phyloP scores from a whole-genome alignment of 2,113 vertebrate species.

The Hippocampus zosterae region DNA sequence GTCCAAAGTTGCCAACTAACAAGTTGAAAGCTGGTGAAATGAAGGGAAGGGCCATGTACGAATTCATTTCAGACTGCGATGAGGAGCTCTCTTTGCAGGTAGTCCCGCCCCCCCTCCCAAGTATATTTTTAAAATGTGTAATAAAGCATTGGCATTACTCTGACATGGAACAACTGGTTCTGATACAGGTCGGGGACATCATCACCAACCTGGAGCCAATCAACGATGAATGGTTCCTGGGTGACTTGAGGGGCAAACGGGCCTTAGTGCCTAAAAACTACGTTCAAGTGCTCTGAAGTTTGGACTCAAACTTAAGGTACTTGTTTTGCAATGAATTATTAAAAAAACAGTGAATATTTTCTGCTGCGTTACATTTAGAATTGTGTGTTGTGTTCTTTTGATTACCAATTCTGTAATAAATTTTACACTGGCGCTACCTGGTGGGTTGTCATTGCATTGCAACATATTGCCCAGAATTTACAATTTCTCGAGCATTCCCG shows the following conservation, averaged over 20 bases:
- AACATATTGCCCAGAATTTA: not conserved
- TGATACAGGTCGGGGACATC: conserved; percentile 78
- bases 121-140: too few relatives aligned
- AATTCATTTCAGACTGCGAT: conserved; percentile 79
- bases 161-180: not conserved
- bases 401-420: not conserved
- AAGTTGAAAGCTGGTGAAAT: conserved; percentile 34
- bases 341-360: not conserved
- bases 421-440: conserved; percentile 24
- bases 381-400: not conserved
- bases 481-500: not conserved
- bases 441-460: conserved; percentile 3
- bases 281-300: conserved; percentile 71
- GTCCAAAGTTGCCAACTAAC: not conserved
- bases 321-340: not conserved
- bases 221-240: conserved; percentile 86
- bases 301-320: not conserved
- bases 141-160: not conserved
- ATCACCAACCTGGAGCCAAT: conserved; percentile 78
- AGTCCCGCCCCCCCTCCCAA: too few relatives aligned
- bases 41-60: conserved; percentile 80
- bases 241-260: conserved; percentile 77
- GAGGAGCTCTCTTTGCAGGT: conserved; percentile 90
- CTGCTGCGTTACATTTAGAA: not conserved
- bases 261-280: conserved; percentile 89